Percentiles rank a stretch among this genome's conserved stretches.
These are phyloP conservation scores for Falcaria lacertinaria DNA, from an alignment of 2,888 invertebrate species.

Conservation along the genomic window DNA sequence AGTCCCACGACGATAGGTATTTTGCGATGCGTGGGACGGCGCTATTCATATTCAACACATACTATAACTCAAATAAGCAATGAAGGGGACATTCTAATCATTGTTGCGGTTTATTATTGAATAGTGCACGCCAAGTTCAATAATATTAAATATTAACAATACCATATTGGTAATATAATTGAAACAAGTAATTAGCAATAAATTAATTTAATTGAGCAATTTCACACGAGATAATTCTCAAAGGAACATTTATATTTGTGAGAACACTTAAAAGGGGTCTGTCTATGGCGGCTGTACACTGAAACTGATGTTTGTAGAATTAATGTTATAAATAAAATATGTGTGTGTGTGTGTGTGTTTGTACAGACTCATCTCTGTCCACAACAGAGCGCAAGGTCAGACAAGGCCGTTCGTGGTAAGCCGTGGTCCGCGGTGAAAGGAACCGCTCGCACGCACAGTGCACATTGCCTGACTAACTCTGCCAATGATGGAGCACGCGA, in stretches of 20 bases:
- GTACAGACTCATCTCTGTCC: background rate
- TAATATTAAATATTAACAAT: background rate
- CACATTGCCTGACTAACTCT: no score
- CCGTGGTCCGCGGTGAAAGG: constrained; percentile 19
- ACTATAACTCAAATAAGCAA: constrained; percentile 5
- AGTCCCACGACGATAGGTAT: no score
- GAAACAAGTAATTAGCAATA: no score
- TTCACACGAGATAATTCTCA: no score
- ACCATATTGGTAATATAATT: background rate
- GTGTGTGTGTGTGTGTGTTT: background rate
- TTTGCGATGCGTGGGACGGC: constrained; percentile 17
- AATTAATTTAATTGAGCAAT: no score
- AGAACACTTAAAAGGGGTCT: no score
- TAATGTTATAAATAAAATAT: no score
- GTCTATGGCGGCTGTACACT: no score
- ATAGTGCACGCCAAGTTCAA: background rate
- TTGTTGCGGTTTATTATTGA: background rate
- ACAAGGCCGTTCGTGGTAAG: constrained; percentile 31
- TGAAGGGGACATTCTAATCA: constrained; percentile 2
- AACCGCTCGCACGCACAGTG: constrained; percentile 1
- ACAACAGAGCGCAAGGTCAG: constrained; percentile 27
- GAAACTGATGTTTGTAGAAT: no score
- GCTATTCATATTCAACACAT: constrained; percentile 9
- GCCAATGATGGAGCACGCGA: no score
- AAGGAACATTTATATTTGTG: no score